phyloP scores from a whole-genome alignment of 1,140 invertebrate genomes.

The Anadara kagoshimensis region DNA sequence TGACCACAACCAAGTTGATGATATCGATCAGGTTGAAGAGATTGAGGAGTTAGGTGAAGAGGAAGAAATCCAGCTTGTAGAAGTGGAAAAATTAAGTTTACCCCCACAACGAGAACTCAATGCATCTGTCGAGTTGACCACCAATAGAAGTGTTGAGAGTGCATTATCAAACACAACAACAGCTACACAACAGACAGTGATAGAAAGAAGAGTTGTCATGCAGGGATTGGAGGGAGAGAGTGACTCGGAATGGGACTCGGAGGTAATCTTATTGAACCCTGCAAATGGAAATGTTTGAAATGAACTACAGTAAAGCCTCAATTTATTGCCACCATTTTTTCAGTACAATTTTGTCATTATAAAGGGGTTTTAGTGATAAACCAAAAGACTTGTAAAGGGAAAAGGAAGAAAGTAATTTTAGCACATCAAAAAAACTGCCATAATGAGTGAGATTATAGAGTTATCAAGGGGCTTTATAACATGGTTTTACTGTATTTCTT shows the following conservation, averaged over 20 bases:
- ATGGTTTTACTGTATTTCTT: no score
- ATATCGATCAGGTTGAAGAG: neutral
- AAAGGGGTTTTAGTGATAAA: no score
- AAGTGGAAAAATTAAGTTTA: neutral
- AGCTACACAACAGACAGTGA: neutral
- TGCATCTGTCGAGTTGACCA: neutral
- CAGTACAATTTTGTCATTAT: no score
- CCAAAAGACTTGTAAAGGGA: no score
- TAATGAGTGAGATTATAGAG: no score
- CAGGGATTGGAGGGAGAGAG: neutral
- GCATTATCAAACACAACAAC: neutral
- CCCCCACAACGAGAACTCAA: no score
- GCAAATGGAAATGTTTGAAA: no score
- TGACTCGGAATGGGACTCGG: slow-evolving; percentile 11
- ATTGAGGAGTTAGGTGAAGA: slow-evolving; percentile 5
- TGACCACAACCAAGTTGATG: neutral
- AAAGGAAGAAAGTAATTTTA: no score
- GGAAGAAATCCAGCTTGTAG: neutral
- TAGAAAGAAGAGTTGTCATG: neutral
- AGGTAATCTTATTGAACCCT: neutral
- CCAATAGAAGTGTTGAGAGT: neutral
- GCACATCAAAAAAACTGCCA: no score
- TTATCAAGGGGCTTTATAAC: no score
- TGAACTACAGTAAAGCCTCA: no score
- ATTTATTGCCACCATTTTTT: no score